These are phyloP conservation scores for Microctenopoma stevenorrisi DNA, from an alignment of 2,797 vertebrate genomes.

Conservation along the genomic window DNA sequence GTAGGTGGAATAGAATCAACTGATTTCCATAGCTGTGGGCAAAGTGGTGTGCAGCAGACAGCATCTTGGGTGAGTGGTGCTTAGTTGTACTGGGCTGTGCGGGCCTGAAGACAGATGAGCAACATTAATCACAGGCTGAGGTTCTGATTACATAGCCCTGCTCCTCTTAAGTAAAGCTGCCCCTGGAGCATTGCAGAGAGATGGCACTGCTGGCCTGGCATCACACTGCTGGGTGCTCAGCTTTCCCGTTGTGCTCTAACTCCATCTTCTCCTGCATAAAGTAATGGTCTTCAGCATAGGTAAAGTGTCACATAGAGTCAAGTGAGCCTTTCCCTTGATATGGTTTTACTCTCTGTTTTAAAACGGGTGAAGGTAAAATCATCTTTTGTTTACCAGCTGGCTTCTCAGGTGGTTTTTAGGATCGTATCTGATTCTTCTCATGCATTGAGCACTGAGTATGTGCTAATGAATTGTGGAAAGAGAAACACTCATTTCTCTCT, in stretches of 20 bases:
- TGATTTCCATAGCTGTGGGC: slow-evolving; percentile 76
- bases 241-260: slow-evolving; percentile 47
- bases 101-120: slow-evolving; percentile 79
- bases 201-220: slow-evolving; percentile 61
- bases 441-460: not conserved
- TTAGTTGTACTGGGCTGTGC: slow-evolving; percentile 66
- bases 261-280: slow-evolving; percentile 29
- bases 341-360: not conserved
- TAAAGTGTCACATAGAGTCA: slow-evolving; percentile 28
- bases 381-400: not conserved
- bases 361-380: slow-evolving; percentile 7
- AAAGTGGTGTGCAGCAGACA: slow-evolving; percentile 68
- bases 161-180: slow-evolving; percentile 81
- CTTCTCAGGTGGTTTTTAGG: not conserved
- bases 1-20: slow-evolving; percentile 67
- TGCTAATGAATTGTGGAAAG: not conserved
- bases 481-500: not conserved
- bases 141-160: slow-evolving; percentile 80
- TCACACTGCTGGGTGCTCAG: slow-evolving; percentile 53
- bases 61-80: slow-evolving; percentile 71
- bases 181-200: slow-evolving; percentile 69
- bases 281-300: slow-evolving; percentile 27
- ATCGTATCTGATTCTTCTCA: not conserved
- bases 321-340: not conserved
- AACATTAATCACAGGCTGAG: slow-evolving; percentile 82